phyloP scores from a whole-genome alignment of 2,797 vertebrate species.

The Bovichtus variegatus region DNA sequence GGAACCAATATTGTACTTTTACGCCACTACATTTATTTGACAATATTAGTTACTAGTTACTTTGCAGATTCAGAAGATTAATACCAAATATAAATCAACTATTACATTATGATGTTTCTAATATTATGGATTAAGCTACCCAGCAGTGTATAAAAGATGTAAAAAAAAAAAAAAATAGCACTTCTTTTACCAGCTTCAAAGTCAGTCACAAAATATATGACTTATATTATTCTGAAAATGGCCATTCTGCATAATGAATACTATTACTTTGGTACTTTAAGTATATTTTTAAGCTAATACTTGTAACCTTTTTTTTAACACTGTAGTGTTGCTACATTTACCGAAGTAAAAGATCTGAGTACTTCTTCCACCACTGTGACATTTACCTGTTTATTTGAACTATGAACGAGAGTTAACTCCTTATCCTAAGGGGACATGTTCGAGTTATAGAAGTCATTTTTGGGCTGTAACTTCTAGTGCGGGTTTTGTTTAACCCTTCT shows the following conservation, averaged over 20 bases:
- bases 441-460: neutral
- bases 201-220: neutral
- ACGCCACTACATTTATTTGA: neutral
- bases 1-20: too few species aligned
- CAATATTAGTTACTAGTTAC: neutral
- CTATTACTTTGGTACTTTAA: neutral
- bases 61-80: neutral
- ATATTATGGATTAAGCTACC: neutral
- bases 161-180: too few species aligned
- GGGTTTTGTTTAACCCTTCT: neutral
- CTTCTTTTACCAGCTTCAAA: too few species aligned
- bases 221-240: neutral
- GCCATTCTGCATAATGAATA: neutral
- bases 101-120: neutral
- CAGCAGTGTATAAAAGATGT: too few species aligned
- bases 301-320: too few species aligned
- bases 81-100: neutral
- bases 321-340: too few species aligned
- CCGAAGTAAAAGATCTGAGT: too few species aligned
- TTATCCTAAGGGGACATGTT: neutral
- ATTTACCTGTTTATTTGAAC: neutral
- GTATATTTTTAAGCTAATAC: too few species aligned
- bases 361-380: neutral
- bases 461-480: neutral
- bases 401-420: neutral